These are phyloP conservation scores for Stenolophus ochropezus DNA, from an alignment of 2,888 invertebrate species.

Conservation along the genomic window DNA sequence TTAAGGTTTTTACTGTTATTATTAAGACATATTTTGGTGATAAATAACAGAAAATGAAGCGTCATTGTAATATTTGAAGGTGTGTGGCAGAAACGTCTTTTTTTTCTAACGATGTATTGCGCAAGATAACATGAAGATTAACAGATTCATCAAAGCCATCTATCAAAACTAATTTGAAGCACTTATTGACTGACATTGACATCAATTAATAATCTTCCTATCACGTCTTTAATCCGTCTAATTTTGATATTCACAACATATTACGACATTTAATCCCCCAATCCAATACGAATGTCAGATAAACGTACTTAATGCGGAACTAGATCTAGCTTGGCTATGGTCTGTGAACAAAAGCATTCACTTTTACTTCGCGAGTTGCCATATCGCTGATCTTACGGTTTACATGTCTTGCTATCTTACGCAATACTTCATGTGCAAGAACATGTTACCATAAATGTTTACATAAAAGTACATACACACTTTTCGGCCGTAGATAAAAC, in stretches of 20 bases:
- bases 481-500: background rate
- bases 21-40: too few relatives aligned
- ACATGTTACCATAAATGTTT: constrained; percentile 4
- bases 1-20: too few relatives aligned
- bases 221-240: constrained; percentile 11
- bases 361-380: constrained; percentile 45
- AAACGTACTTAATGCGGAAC: constrained; percentile 36
- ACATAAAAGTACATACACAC: constrained; percentile 22
- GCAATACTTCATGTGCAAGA: constrained; percentile 20
- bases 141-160: constrained; percentile 6
- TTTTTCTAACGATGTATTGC: background rate
- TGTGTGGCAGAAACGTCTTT: background rate
- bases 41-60: too few relatives aligned
- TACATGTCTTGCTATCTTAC: constrained; percentile 35
- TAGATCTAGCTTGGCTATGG: constrained; percentile 25
- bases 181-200: constrained; percentile 22
- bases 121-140: background rate
- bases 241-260: background rate
- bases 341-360: constrained; percentile 49
- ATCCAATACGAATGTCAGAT: background rate
- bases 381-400: constrained; percentile 37
- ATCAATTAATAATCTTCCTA: constrained; percentile 14
- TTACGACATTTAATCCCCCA: constrained; percentile 17
- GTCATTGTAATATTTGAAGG: background rate
- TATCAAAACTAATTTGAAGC: background rate